These are phyloP conservation scores for Drosophila eohydei DNA, from an alignment of 2,888 invertebrate species.

Conservation along the genomic window DNA sequence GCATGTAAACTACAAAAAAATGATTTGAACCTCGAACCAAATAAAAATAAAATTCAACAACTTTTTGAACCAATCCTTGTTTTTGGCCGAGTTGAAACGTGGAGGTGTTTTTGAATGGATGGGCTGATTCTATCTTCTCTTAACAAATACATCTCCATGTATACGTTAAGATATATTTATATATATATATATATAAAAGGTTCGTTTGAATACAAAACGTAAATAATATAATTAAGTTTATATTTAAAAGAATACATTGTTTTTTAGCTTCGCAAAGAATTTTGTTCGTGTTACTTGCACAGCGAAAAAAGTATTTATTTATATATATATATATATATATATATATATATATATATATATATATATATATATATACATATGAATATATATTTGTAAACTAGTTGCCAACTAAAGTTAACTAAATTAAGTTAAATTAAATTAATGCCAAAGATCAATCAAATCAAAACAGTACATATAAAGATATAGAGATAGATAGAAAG, in stretches of 20 bases:
- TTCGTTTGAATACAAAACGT: constrained; percentile 36
- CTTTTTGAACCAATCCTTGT: constrained; percentile 34
- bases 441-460: constrained; percentile 37
- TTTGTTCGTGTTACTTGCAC: constrained; percentile 65
- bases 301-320: constrained; percentile 21
- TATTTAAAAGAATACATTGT: constrained; percentile 43
- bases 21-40: constrained; percentile 63
- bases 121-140: constrained; percentile 33
- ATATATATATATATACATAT: too few relatives aligned
- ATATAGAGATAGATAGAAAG: constrained; percentile 25
- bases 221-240: constrained; percentile 12
- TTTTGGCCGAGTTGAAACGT: constrained; percentile 40
- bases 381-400: constrained; percentile 19
- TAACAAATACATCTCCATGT: constrained; percentile 33
- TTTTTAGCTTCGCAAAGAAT: constrained; percentile 38
- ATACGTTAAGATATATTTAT: constrained; percentile 1
- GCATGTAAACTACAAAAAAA: constrained; percentile 80
- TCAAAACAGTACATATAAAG: constrained; percentile 35
- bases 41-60: constrained; percentile 40
- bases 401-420: constrained; percentile 39
- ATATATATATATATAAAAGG: constrained; percentile 18
- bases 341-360: not conserved
- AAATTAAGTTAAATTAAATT: constrained; percentile 30
- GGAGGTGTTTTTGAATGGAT: constrained; percentile 20
- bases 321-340: not conserved